Evolutionary conservation across 1,140 invertebrate species (phyloP).

Genomic region (Trypoxylus dichotomus): DNA sequence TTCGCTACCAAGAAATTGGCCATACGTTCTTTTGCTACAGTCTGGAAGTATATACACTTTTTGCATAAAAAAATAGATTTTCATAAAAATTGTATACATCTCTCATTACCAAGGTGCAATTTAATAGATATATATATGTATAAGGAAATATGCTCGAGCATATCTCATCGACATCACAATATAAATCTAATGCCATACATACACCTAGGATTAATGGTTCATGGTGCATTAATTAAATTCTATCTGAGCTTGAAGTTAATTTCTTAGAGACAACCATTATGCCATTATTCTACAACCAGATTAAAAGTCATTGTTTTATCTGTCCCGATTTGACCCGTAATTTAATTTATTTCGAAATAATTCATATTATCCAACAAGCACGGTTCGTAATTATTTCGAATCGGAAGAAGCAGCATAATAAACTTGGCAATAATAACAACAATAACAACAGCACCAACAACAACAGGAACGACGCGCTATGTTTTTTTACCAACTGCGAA

Average conservation of each 20-base stretch:
- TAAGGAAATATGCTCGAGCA: neutral
- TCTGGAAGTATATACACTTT: too few species aligned
- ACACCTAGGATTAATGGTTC: neutral
- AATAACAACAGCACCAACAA: neutral
- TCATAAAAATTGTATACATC: too few species aligned
- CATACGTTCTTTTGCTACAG: too few species aligned
- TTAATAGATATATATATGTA: too few species aligned
- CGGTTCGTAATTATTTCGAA: conserved; percentile 8
- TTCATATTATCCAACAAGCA: conserved; percentile 10
- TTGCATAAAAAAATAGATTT: too few species aligned
- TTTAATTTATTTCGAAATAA: conserved; percentile 24
- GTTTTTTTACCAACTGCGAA: conserved; percentile 15
- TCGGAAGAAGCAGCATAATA: conserved; percentile 4
- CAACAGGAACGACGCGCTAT: neutral
- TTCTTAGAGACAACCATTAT: neutral
- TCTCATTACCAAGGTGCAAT: too few species aligned
- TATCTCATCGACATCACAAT: neutral
- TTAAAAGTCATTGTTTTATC: conserved; percentile 14
- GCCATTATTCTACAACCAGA: neutral
- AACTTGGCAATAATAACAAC: neutral
- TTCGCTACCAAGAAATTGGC: too few species aligned
- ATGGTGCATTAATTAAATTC: conserved; percentile 12
- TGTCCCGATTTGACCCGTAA: neutral
- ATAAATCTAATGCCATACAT: neutral
- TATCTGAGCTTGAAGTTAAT: neutral